Base-by-base conservation (phyloP, 1,140 invertebrate species). In the Sitophilus oryzae region DNA sequence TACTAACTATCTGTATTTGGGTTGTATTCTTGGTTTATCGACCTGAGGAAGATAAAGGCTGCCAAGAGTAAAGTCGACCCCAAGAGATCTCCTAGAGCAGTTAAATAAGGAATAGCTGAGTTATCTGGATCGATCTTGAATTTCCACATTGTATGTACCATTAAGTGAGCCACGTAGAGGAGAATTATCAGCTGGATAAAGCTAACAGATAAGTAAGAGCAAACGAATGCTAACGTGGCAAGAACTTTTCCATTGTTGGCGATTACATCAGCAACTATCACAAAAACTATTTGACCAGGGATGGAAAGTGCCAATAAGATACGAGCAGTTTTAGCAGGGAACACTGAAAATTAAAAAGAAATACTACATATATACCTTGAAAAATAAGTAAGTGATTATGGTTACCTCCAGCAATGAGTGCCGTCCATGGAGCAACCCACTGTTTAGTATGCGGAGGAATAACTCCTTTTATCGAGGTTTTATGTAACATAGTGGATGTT, bases 91-190 rank as follows among this genome's bases (percentile, higher is more conserved):
- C 94, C 95, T 0, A 97, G 66, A 1, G 94, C 91, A 2, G 95
- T 98, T 40, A 97, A 77, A 73, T 95, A 96, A 1, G 95, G 95
- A 57, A 98, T 97, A 14, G 93, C 89, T n/a, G 91, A 91, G 72
- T 95, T 98, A 70, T 98, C 95, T 1, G 95, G 95, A 75, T 98
- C 93, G 59, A 93, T 88, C 66, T 87, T 88, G 61, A 75, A 77
- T 58, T 81, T 81, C 95, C 95, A 98, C 84, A 97, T 93, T 47
- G 82, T 83, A 67, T 91, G 86, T 19, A 95, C 86, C 64, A 96
- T 85, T 56, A 93, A 81, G 65, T 92, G 88, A 1, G 90, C 87
- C 38, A 91, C 77, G 70, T 93, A 91, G 5, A 92, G 71, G 15
- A 92, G 73, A 23, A 90, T 68, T 75, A 86, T 82, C 2, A 92